Base-by-base conservation (phyloP, 2,888 invertebrate genomes). In the Aspidiotus destructor region DNA sequence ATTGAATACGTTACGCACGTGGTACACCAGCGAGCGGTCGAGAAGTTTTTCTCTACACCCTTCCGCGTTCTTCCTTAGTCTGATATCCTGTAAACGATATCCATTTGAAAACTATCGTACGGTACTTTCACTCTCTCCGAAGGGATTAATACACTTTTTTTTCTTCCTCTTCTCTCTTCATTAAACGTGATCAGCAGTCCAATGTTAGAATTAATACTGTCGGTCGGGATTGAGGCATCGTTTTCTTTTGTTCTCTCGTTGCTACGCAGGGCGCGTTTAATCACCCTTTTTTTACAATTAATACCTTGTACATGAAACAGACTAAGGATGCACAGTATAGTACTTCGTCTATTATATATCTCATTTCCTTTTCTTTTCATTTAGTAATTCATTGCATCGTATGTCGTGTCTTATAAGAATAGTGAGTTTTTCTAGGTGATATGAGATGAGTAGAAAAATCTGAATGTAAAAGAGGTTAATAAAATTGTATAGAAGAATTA, bases 181-280 rank as follows among this genome's bases (percentile, higher is more conserved):
- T 62, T 62, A 62, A 62, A 62, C 62, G 62, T 62, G 62, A 62
- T 62, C 62, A 52, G 62, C 62, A 62, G 62, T 44, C 62, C 62
- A 62, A 62, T 62, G 62, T 62, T 62, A 62, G 62, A 62, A 62
- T 62, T 62, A 62, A 62, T 48, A 62, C 62, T 62, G 62, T 62
- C 62, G 62, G 62, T 52, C 52, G 48, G 62, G 52, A 62, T 62
- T 62, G 62, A 62, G 62, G 62, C 48, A 62, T 62, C 62, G 62
- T 62, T 62, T 62, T 40, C 48, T 52, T 62, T 62, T 62, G 62
- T 62, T 62, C 62, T 62, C 62, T 28, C 52, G 11, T 62, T 62
- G 52, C 62, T 28, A 28, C 52, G 62, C 62, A 15, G 44, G 17
- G 44, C 52, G 28, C 62, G 44, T 62, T 62, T 62, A 62, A 62